Base-by-base conservation (phyloP, 2,888 invertebrate genomes). In the Dascillus cervinus region DNA sequence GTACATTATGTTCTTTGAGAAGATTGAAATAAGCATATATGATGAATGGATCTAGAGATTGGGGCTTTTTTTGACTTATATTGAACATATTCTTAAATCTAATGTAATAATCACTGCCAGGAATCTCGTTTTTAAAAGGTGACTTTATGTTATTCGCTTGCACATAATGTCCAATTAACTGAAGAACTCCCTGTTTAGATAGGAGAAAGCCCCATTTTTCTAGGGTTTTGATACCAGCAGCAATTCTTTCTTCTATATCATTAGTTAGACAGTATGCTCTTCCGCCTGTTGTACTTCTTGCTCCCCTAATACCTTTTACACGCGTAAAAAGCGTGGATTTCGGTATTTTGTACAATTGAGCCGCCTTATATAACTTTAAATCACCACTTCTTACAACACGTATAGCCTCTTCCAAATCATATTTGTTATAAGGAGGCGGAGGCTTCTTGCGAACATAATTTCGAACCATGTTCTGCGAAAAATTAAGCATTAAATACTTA, bases 171-270 rank as follows among this genome's bases (percentile, higher is more conserved):
- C 39, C 35, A 4, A 53, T 44, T 12, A 44, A 2, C 10, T 44
- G 29, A 11, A 51, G 24, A 6, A 52, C 32, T 39, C 55, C 54
- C 25, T 41, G 41, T 37, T 46, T 47, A 6, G 52, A 43, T 11
- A 54, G 34, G 2, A 52, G 52, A 32, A 48, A 52, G 5, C 54
- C 52, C 42, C 46, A 50, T 43, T 52, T 53, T 37, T 55, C 50
- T 37, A 54, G 39, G 8, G 25, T 26, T 23, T 37, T 42, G 10
- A 53, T 21, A 25, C 31, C 11, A 8, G 42, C 23, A 3, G 50
- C 50, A 19, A 52, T 26, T 32, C 35, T 43, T 13, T 27, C 19
- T 39, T 55, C 49, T 8, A 34, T 32, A 21, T 49, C 46, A 13
- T 22, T 6, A 15, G 48, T 36, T 24, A 56, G 33, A 14, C 38